A percentile compares a stretch with the other conserved stretches of the same genome.
These are phyloP conservation scores for Cheirogaleus medius DNA, from an alignment of 2,113 vertebrate genomes.

Conservation along the genomic window DNA sequence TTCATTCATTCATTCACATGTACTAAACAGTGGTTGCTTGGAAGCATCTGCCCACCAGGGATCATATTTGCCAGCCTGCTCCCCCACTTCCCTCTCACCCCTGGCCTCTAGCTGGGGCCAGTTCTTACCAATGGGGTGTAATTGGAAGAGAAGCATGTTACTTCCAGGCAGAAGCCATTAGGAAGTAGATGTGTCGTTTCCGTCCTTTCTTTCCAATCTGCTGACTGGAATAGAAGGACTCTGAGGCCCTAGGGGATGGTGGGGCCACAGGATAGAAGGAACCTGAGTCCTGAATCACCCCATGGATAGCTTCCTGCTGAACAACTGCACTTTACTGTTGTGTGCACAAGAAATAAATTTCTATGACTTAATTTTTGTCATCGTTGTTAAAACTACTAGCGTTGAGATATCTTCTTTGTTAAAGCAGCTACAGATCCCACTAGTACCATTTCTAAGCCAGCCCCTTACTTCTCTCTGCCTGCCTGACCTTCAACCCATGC, in stretches of 20 bases:
- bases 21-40: background rate
- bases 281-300: background rate
- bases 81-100: background rate
- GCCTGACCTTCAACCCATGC: background rate
- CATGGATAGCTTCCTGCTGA: background rate
- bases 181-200: background rate
- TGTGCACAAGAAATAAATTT: background rate
- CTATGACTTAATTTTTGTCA: background rate
- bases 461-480: background rate
- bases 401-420: background rate
- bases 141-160: background rate
- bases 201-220: background rate
- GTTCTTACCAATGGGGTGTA: background rate
- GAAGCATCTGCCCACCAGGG: background rate
- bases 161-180: slow-evolving; percentile 1
- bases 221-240: background rate
- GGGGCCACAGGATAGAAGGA: background rate
- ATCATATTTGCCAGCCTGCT: background rate
- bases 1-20: background rate
- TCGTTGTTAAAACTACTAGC: background rate
- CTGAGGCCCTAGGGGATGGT: background rate
- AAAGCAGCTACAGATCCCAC: background rate
- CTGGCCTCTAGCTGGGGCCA: background rate
- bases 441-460: background rate
- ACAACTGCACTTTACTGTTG: background rate